Base-by-base conservation (phyloP, 1,140 invertebrate species). In the Homalodisca vitripennis region DNA sequence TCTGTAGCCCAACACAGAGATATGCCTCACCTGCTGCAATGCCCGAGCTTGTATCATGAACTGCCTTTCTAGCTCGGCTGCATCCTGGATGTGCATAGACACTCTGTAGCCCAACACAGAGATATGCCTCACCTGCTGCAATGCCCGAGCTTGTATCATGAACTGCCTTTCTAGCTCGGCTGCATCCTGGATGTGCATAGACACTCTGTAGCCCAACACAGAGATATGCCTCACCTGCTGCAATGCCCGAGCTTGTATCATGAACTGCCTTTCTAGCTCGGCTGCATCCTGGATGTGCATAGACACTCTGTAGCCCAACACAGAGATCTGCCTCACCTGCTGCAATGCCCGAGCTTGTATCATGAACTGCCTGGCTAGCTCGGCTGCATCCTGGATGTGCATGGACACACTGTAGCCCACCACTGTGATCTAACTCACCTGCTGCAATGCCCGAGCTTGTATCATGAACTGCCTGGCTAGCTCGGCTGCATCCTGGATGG, bases 371-470 rank as follows among this genome's bases (percentile, higher is more conserved):
- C 90, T 86, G 1, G 75, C 75, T 1, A 86, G 85, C 26, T 89
- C 82, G 34, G 72, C 55, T 0, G 87, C 85, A 24, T 89, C 82
- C 47, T 87, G 82, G 27, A 97, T 89, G 65, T 88, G 85, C 14
- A 82, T 77, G 0, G 94, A 92, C 46, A 96, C 88, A 47, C 84
- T 82, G 76, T 92, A 93, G 1, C 92, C 93, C 63, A 98, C 82
- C 34, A 89, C 85, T 66, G 89, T 84, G 10, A 98, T 82, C 69
- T 94, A n/a, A n/a, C n/a, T 74, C 78, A 90, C 90, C 82, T 94
- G 94, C 80, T 97, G 93, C 34, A 98, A 80, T 14, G 90, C 85
- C 63, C 93, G 87, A 0, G 95, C 96, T 76, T 91, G 87, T 47
- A 84, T 84, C 79, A 93, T 88, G 76, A 94, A 95, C 69, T 89